Percentiles rank a stretch among this genome's conserved stretches.
Conservation (phyloP, 35 echinoderm and acorn worm genomes). For the Nesometra sesokonis region DNA sequence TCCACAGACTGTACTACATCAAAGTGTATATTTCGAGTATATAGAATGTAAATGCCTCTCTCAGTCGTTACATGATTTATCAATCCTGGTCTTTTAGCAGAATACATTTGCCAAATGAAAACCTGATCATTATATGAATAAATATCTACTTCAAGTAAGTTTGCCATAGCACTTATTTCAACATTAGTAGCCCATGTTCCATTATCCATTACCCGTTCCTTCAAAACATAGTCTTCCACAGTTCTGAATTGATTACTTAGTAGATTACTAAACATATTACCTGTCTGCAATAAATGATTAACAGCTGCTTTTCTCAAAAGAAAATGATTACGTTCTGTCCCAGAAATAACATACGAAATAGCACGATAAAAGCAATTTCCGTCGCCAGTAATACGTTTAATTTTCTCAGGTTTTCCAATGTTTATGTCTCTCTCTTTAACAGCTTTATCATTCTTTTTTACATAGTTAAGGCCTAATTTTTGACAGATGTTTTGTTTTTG, state of each 20-base stretch:
- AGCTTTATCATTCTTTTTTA: neutral
- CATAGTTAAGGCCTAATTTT: neutral
- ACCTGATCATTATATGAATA: slow-evolving; percentile 13
- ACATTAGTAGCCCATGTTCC: neutral
- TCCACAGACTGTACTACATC: neutral
- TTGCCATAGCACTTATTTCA: slow-evolving; percentile 25
- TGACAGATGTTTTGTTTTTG: neutral
- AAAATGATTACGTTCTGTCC: slow-evolving; percentile 17
- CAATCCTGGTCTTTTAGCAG: neutral
- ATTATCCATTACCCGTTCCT: slow-evolving; percentile 14
- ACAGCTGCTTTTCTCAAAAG: slow-evolving; percentile 15
- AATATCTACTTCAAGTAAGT: slow-evolving; percentile 23
- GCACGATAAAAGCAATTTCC: slow-evolving; percentile 39
- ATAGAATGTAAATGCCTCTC: neutral
- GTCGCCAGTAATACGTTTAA: slow-evolving; percentile 8
- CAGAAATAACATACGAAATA: slow-evolving; percentile 28
- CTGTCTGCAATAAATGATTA: slow-evolving; percentile 7
- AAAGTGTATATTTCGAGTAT: neutral
- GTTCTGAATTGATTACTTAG: neutral
- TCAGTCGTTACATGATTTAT: neutral
- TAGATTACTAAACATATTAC: neutral
- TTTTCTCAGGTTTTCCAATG: neutral
- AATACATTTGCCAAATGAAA: neutral
- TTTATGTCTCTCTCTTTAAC: neutral
- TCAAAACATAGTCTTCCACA: neutral